phyloP scores from a whole-genome alignment of 2,797 vertebrate species.

The Pantherophis vulpinus region DNA sequence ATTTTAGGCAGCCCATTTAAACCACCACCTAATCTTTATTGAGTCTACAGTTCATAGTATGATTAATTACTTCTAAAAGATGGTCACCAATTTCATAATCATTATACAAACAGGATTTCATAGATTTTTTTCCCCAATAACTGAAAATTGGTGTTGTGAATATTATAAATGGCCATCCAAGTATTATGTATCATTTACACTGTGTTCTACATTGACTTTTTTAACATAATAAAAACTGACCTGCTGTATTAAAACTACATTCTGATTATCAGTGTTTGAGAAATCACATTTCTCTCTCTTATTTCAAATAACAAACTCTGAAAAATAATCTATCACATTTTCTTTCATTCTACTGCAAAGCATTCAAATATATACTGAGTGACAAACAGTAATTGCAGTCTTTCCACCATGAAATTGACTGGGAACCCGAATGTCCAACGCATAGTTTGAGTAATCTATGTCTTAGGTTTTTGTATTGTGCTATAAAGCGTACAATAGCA shows the following conservation, averaged over 20 bases:
- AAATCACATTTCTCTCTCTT: neutral
- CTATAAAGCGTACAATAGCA: neutral
- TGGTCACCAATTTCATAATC: neutral
- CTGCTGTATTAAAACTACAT: neutral
- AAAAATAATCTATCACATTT: conserved; percentile 1
- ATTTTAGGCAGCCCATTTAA: neutral
- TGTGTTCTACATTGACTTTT: neutral
- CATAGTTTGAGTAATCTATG: neutral
- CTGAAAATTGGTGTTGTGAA: neutral
- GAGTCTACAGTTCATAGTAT: neutral
- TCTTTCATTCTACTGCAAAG: neutral
- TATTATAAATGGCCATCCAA: neutral
- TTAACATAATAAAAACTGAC: neutral
- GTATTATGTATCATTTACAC: neutral
- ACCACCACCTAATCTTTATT: neutral
- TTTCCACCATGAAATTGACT: neutral
- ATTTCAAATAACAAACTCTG: neutral
- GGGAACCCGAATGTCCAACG: neutral
- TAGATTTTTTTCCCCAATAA: neutral
- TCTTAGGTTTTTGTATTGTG: neutral
- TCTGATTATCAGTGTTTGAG: neutral
- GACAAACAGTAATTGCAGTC: neutral
- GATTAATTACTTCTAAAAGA: neutral
- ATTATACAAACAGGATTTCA: neutral
- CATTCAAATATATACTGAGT: neutral